Percentiles rank a stretch among this genome's conserved stretches.
These are phyloP conservation scores for Phaedon cochleariae DNA, from an alignment of 2,888 invertebrate genomes.

Conservation along the genomic window DNA sequence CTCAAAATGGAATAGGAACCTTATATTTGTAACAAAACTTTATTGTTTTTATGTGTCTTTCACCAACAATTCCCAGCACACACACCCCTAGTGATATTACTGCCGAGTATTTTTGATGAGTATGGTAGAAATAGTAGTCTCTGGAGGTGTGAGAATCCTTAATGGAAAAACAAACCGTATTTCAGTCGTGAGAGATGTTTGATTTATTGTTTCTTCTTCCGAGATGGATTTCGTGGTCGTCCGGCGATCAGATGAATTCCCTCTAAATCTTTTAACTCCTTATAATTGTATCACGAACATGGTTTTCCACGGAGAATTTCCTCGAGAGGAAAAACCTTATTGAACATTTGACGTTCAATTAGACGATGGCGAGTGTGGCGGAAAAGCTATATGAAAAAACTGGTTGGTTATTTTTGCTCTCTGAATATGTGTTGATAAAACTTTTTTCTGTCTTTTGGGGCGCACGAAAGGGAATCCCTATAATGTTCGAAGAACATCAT, in stretches of 20 bases:
- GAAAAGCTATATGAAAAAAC: too few relatives aligned
- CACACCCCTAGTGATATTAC: not conserved
- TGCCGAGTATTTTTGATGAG: not conserved
- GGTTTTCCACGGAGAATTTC: constrained; percentile 35
- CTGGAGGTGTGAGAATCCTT: not conserved
- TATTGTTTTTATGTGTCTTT: too few relatives aligned
- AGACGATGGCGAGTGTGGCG: not conserved
- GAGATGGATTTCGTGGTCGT: constrained; percentile 33
- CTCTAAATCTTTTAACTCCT: constrained; percentile 47
- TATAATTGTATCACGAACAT: constrained; percentile 50
- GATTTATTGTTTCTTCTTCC: constrained; percentile 39
- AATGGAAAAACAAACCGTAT: not conserved
- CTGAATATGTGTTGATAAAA: too few relatives aligned
- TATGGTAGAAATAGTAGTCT: not conserved
- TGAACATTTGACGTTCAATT: constrained; percentile 42
- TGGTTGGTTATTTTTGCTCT: too few relatives aligned
- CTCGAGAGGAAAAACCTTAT: constrained; percentile 38
- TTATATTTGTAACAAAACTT: too few relatives aligned
- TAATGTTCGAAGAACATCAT: too few relatives aligned
- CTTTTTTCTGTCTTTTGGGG: too few relatives aligned
- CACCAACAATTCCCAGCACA: not conserved
- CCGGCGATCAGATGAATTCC: constrained; percentile 38
- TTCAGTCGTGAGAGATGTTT: constrained; percentile 27
- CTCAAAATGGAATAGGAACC: too few relatives aligned
- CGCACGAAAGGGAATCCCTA: too few relatives aligned